Conservation (phyloP, 92 coral and sea anemone genomes). For the Plumapathes pennacea region DNA sequence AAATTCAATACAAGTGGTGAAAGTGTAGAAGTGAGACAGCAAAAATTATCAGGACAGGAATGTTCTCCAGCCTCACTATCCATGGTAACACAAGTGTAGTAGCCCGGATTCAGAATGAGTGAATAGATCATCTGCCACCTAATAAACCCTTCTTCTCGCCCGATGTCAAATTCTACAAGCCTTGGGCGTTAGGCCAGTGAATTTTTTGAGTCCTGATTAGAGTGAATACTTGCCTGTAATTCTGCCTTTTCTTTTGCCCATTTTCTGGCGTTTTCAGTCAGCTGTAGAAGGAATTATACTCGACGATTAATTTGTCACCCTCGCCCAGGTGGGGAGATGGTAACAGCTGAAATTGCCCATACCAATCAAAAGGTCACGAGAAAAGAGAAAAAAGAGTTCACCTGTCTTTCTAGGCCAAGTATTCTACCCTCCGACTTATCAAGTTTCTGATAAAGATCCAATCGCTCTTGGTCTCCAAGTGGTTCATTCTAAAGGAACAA, state of each 20-base stretch:
- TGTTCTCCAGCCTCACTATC: no score
- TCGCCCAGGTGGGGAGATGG: background rate
- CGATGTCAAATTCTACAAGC: no score
- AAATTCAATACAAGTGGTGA: no score
- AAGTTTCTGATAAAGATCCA: constrained; percentile 77
- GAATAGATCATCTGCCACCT: no score
- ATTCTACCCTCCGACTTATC: constrained; percentile 91
- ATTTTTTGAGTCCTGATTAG: no score
- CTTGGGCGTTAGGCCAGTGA: no score
- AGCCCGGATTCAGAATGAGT: no score
- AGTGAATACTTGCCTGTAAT: constrained; percentile 75
- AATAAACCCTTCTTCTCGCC: no score
- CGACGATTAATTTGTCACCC: background rate
- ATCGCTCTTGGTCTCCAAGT: constrained; percentile 68
- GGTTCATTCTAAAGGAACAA: constrained; percentile 42
- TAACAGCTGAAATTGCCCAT: background rate
- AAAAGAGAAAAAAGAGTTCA: background rate
- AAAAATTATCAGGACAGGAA: no score
- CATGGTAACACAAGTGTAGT: no score
- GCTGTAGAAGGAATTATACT: constrained; percentile 40
- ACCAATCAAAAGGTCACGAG: background rate
- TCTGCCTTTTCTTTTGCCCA: constrained; percentile 98
- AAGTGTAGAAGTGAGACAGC: no score
- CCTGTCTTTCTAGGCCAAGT: constrained; percentile 89
- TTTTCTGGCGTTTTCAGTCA: constrained; percentile 80